These are phyloP conservation scores for Pangasius djambal DNA, from an alignment of 2,797 vertebrate genomes.

Conservation along the genomic window DNA sequence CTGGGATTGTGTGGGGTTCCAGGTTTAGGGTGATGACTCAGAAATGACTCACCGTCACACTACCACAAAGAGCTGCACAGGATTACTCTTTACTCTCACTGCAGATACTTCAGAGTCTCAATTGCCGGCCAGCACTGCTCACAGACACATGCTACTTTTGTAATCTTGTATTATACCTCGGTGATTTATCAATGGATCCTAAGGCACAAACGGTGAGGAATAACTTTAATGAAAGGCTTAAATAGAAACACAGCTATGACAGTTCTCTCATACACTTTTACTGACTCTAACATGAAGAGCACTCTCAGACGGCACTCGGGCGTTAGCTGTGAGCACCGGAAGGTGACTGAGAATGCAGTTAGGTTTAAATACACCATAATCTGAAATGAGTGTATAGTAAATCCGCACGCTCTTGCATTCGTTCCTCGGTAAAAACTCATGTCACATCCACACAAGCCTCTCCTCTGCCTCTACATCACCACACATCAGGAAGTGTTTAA, in stretches of 20 bases:
- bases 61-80: slow-evolving; percentile 36
- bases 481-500: background rate
- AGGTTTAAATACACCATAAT: background rate
- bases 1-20: slow-evolving; percentile 57
- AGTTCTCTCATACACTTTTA: background rate
- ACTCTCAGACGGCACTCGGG: background rate
- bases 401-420: background rate
- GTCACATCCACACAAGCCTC: background rate
- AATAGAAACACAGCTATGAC: background rate
- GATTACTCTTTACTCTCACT: slow-evolving; percentile 37
- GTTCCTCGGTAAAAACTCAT: no score
- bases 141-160: background rate
- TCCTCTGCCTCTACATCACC: background rate
- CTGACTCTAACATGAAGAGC: background rate
- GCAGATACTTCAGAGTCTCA: slow-evolving; percentile 14
- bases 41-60: slow-evolving; percentile 53
- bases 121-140: background rate
- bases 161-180: background rate
- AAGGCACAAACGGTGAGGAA: background rate
- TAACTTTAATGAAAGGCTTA: slow-evolving; percentile 15
- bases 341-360: background rate
- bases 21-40: slow-evolving; percentile 57
- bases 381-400: background rate
- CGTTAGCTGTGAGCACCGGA: background rate
- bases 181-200: background rate